Evolutionary conservation across 2,113 vertebrate genomes (phyloP), one percentile per base, ranked within the genome.

Genomic region (Holacanthus passer): DNA sequence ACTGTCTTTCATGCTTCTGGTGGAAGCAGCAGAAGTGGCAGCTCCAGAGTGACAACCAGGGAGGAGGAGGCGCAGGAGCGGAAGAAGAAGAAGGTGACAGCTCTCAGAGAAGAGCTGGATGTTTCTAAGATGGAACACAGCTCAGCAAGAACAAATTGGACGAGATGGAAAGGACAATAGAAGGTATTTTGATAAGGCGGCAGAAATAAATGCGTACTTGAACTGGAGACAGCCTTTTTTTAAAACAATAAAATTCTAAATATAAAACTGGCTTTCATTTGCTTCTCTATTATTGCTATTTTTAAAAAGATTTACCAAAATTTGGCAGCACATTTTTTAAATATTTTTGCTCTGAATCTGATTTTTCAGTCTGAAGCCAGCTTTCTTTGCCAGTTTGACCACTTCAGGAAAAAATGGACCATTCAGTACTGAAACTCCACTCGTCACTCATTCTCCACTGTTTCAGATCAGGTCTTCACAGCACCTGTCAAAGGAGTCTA

Each of bases 101-200:
- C 69, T 69, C 24, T 66, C 32, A 64, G 41, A 62, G 20, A 79
- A 39, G 56, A 78, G n/a, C 63, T 79, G 58, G 14, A 47, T 52
- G n/a, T 67, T 63, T 55, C 65, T 7, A 27, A 74, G 65, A 64
- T 59, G 84, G 56, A 83, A 73, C 48, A 11, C 55, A 72, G 77
- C 39, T 79, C 55, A 32, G 27, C 17, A 37, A 59, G 70, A 56
- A 58, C 59, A 77, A 73, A 77, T 1, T 63, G 59, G 68, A 69
- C 7, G n/a, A 87, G 48, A 68, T 67, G 5, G 24, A 76, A 45
- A 45, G n/a, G 5, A 64, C 24, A 2, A 35, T 43, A 50, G 13
- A 39, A 67, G 35, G 52, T 56, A 77, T 60, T 82, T 24, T 39
- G 17, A 52, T 68, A 45, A 41, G 32, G 47, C 3, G 22, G 16